Conservation (phyloP, 30 jellyfish, hydroid and myxozoan genomes). For the Morbakka virulenta region DNA sequence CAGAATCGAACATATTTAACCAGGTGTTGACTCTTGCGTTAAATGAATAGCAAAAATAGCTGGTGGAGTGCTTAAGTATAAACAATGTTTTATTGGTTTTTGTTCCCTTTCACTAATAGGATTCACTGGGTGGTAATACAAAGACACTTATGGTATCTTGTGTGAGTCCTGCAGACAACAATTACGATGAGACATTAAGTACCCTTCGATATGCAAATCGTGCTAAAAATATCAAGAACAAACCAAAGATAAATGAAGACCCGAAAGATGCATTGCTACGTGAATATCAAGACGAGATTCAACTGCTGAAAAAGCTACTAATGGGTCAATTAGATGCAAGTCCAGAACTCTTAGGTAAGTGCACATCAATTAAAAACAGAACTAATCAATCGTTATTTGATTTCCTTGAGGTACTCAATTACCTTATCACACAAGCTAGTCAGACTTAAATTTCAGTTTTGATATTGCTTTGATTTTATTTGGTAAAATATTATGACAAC, state of each 20-base stretch:
- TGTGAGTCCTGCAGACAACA: constrained; percentile 95
- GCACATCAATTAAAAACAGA: too few species aligned
- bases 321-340: constrained; percentile 76
- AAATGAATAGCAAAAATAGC: too few species aligned
- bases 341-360: constrained; percentile 81
- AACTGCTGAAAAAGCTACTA: constrained; percentile 73
- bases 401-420: too few species aligned
- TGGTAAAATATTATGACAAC: too few species aligned
- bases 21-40: too few species aligned
- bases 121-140: constrained; percentile 94
- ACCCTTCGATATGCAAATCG: constrained; percentile 96
- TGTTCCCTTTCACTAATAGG: constrained; percentile 38
- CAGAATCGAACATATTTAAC: too few species aligned
- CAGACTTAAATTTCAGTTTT: too few species aligned
- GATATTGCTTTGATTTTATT: too few species aligned
- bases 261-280: constrained; percentile 95
- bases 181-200: constrained; percentile 92
- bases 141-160: constrained; percentile 94
- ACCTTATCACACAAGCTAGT: too few species aligned
- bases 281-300: constrained; percentile 87
- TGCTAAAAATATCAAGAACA: constrained; percentile 94
- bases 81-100: too few species aligned
- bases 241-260: constrained; percentile 95
- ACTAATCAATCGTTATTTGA: too few species aligned
- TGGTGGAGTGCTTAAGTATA: too few species aligned